Percentiles rank a stretch among this genome's conserved stretches.
Evolutionary conservation across 2,797 vertebrate genomes (phyloP).

Genomic region (Manis javanica): DNA sequence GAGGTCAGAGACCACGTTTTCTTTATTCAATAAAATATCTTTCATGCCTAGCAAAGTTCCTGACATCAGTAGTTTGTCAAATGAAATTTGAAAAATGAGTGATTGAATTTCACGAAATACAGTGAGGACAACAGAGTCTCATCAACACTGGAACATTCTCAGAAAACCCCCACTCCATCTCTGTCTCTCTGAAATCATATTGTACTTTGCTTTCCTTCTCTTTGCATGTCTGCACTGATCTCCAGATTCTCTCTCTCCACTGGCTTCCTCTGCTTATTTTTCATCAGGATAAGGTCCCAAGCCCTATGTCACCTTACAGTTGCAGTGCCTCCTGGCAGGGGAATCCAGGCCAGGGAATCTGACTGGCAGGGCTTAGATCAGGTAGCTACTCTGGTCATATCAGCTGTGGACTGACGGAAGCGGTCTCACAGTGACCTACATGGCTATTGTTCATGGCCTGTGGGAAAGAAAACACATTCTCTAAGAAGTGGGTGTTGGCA

Average conservation of each 20-base stretch:
- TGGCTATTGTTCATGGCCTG: neutral
- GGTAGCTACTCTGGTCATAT: neutral
- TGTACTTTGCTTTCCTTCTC: neutral
- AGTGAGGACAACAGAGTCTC: neutral
- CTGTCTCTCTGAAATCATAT: neutral
- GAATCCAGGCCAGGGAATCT: neutral
- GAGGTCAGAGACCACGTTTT: neutral
- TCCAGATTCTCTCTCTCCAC: neutral
- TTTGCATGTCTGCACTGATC: neutral
- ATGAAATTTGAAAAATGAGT: neutral
- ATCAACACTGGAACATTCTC: neutral
- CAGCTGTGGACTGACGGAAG: neutral
- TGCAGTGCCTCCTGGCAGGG: neutral
- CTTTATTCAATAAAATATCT: neutral
- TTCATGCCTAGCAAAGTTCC: neutral
- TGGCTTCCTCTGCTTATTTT: neutral
- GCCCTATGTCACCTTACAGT: neutral
- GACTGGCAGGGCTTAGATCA: neutral
- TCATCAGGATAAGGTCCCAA: neutral
- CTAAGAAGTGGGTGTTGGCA: neutral
- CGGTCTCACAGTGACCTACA: neutral
- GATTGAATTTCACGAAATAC: neutral
- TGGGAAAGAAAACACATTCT: neutral
- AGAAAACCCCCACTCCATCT: neutral
- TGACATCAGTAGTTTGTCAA: neutral